Evolutionary conservation across 2,888 invertebrate genomes (phyloP), one percentile per base, ranked within the genome.

Genomic region (Torymus texanus): DNA sequence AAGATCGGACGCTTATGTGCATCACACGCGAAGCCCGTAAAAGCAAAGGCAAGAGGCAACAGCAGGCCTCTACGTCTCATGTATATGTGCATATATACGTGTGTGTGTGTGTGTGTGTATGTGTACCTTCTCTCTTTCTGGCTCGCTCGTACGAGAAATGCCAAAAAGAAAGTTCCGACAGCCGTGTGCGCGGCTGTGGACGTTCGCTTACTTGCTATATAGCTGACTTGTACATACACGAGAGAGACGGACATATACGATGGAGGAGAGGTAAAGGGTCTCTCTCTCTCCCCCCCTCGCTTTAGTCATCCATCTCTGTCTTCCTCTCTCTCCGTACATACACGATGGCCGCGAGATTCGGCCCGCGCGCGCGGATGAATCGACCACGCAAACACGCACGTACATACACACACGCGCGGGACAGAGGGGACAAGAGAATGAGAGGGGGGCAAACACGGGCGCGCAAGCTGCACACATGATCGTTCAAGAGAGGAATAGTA

Each of bases 301-400:
- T 51, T 56, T n/a, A 50, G 29, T 62, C 16, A 21, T 56, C 73
- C 12, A 2, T 59, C 41, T 68, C 58, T 41, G n/a, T 77, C 74
- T 65, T n/a, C 41, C 18, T 16, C 41, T n/a, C 51, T 41, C 41
- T 41, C 29, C 29, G 13, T 65, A 14, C 56, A 53, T 8, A 18
- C 41, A 41, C 8, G 0, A 41, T 8, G 41, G 41, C 41, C 41
- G 24, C 75, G 61, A 79, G 41, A 75, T 73, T 78, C 67, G 62
- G 59, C 70, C 66, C 56, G 70, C 72, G 77, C 72, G 77, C 65
- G 70, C 24, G 70, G 73, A 78, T 76, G 78, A 80, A 79, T 82
- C 82, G 78, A 74, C 74, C 73, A 79, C 72, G 72, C 82, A 75
- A 78, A 78, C 75, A 77, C 62, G 55, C 72, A n/a, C 41, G 41